phyloP scores from a whole-genome alignment of 2,888 invertebrate genomes.

The Eupithecia pulchellata region DNA sequence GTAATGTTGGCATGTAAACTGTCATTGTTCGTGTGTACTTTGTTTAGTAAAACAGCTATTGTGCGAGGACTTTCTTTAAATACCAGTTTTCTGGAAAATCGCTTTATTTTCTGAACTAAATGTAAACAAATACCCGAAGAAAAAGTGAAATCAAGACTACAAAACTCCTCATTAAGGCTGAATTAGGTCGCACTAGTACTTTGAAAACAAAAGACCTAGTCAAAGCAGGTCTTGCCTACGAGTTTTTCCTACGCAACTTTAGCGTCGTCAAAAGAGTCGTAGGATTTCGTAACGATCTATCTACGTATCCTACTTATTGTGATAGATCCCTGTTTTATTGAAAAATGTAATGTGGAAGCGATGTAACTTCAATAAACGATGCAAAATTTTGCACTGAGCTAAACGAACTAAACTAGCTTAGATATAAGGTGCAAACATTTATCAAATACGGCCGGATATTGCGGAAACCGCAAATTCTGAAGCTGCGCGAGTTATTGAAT shows the following conservation, averaged over 20 bases:
- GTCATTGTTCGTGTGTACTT: slow-evolving; percentile 74
- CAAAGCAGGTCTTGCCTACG: background rate
- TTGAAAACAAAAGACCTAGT: background rate
- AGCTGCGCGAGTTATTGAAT: background rate
- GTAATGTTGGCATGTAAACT: slow-evolving; percentile 75
- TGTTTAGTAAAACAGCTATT: slow-evolving; percentile 61
- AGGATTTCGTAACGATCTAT: background rate
- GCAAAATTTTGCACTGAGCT: background rate
- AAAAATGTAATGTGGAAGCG: background rate
- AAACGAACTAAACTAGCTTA: background rate
- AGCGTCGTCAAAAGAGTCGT: background rate
- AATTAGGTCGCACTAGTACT: background rate
- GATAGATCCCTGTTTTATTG: background rate
- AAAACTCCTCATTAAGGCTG: background rate
- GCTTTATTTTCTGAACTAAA: slow-evolving; percentile 19
- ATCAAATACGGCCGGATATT: background rate
- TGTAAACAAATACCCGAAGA: slow-evolving; percentile 6
- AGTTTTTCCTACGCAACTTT: background rate
- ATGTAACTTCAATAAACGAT: background rate
- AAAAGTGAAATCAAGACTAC: background rate
- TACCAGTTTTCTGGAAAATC: slow-evolving; percentile 38
- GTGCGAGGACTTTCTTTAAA: slow-evolving; percentile 58
- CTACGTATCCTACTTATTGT: too few relatives aligned
- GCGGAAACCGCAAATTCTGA: slow-evolving; percentile 6
- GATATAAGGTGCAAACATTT: slow-evolving; percentile 1